Percentiles rank a stretch among this genome's conserved stretches.
Evolutionary conservation across 2,888 invertebrate genomes (phyloP).

Genomic region (Sycophila texana): DNA sequence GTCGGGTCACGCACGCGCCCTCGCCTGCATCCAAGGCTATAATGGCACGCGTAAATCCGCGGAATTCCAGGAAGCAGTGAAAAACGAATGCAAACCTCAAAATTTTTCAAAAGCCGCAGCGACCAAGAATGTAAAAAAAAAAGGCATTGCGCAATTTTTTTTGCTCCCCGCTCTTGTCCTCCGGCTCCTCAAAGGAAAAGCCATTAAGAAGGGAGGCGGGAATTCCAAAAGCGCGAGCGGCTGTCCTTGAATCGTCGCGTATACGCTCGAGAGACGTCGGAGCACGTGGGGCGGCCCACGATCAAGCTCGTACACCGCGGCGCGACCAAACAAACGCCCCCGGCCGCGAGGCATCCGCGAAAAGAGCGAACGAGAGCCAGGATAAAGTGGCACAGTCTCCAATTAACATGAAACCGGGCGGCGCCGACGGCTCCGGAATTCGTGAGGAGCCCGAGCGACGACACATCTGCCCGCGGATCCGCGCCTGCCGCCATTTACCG

Average conservation of each 20-base stretch:
- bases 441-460: background rate
- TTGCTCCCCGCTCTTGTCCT: too few relatives aligned
- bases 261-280: background rate
- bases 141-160: background rate
- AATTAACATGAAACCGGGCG: slow-evolving; percentile 7
- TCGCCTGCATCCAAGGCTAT: too few relatives aligned
- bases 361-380: background rate
- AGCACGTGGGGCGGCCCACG: background rate
- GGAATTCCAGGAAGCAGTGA: too few relatives aligned
- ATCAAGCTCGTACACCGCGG: too few relatives aligned
- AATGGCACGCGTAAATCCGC: too few relatives aligned
- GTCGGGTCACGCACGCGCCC: too few relatives aligned
- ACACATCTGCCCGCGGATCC: background rate
- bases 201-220: background rate
- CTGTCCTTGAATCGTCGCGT: slow-evolving; percentile 4
- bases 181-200: too few relatives aligned
- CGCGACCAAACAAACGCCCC: background rate
- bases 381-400: slow-evolving; percentile 5
- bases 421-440: background rate
- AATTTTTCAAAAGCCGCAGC: background rate
- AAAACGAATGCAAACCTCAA: too few relatives aligned
- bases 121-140: background rate
- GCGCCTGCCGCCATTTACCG: background rate
- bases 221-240: background rate
- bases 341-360: background rate